These are phyloP conservation scores for Pyrgilauda ruficollis DNA, from an alignment of 2,113 vertebrate species.

Conservation along the genomic window DNA sequence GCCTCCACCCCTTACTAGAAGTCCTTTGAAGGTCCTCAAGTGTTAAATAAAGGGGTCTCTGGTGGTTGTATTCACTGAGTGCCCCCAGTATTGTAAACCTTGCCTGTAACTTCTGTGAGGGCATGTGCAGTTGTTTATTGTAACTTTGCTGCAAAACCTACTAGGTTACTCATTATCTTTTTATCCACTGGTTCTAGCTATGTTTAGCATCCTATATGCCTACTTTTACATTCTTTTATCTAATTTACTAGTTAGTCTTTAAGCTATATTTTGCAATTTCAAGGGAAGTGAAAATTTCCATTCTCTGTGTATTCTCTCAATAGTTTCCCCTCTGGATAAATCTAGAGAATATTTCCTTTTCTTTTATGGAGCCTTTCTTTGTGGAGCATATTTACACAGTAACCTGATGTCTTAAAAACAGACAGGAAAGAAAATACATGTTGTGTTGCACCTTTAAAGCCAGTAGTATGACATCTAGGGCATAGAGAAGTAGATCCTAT, in stretches of 20 bases:
- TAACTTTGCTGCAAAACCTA: background rate
- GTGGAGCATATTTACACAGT: background rate
- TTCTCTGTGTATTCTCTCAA: background rate
- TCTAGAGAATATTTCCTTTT: background rate
- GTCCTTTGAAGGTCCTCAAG: background rate
- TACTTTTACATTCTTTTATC: background rate
- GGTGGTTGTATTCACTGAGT: background rate
- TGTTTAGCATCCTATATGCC: background rate
- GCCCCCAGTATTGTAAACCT: background rate
- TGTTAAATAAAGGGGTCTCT: background rate
- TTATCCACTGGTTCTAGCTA: background rate
- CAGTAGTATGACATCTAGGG: background rate
- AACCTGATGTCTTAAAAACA: background rate
- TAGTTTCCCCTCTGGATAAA: background rate
- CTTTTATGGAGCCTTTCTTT: background rate
- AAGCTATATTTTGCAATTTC: background rate
- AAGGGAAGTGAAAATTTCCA: background rate
- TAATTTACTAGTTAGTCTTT: background rate
- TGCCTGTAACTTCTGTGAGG: background rate
- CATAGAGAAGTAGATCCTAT: background rate
- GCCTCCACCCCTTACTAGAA: background rate
- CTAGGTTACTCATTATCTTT: background rate
- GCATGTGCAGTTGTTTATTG: background rate
- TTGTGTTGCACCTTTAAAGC: rapidly evolving
- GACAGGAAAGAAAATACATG: background rate